Conservation (phyloP, 1,140 invertebrate species). For the Idris sp. region DNA sequence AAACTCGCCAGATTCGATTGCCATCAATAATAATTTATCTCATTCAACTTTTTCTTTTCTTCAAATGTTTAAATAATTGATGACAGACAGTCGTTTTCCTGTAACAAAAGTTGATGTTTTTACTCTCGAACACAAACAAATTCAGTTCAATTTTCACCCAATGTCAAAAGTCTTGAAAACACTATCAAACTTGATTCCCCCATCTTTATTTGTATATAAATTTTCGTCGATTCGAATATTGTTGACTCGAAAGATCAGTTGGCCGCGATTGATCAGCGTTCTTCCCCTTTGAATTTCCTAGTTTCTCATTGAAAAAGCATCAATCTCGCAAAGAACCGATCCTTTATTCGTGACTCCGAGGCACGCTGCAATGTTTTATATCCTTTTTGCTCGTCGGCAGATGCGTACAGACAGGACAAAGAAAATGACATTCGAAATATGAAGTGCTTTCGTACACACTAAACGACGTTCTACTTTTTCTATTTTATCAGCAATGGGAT, state of each 20-base stretch:
- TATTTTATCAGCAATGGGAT: conserved; percentile 1
- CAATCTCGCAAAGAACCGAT: conserved; percentile 15
- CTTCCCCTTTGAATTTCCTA: conserved; percentile 15
- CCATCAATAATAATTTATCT: too few relatives aligned
- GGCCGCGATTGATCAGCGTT: conserved; percentile 23
- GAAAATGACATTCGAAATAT: conserved; percentile 36
- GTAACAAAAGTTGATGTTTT: too few relatives aligned
- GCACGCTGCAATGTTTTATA: too few relatives aligned
- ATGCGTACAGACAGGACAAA: conserved; percentile 8
- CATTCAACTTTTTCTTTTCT: too few relatives aligned
- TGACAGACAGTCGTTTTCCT: too few relatives aligned
- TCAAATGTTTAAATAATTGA: too few relatives aligned
- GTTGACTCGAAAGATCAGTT: conserved; percentile 15
- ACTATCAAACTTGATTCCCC: conserved; percentile 5
- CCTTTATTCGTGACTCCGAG: conserved; percentile 31
- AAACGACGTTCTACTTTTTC: conserved; percentile 5
- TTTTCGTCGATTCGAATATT: conserved; percentile 25
- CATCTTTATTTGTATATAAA: conserved; percentile 18
- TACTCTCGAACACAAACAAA: too few relatives aligned
- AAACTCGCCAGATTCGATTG: too few relatives aligned
- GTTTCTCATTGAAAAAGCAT: conserved; percentile 28
- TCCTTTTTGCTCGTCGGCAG: conserved; percentile 19
- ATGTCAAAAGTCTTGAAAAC: conserved; percentile 19
- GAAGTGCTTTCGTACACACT: conserved; percentile 5
- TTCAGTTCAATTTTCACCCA: too few relatives aligned